Evolutionary conservation across 2,113 vertebrate species (phyloP), one percentile per base, ranked within the genome.

Genomic region (Channa maculata): DNA sequence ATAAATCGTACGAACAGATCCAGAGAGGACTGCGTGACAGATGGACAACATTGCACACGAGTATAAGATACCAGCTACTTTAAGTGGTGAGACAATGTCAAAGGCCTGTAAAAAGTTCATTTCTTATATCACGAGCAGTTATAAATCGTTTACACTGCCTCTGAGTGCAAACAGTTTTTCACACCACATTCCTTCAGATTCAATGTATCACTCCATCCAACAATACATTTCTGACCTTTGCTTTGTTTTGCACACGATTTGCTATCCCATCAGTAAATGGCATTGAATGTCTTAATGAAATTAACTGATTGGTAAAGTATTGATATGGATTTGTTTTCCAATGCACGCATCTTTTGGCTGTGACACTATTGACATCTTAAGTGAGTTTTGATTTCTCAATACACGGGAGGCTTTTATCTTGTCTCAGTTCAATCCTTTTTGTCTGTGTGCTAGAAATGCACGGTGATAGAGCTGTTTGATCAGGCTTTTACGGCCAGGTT

Each of bases 361-460:
- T 88, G 88, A 88, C 89, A 92, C 86, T 92, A 94, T 94, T 92
- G 93, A 93, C 91, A 88, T 91, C 82, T 93, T 91, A 92, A 87
- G 85, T 91, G 91, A 92, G 86, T 85, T 89, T 91, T 82, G 87
- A 92, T 88, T 85, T 37, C 65, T 86, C 34, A 0, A 64, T n/a
- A 67, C 84, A 65, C 75, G 69, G 75, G n/a, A 24, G 85, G 84
- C 85, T 91, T 90, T 92, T 92, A 89, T 92, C 86, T 92, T 11
- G 65, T 74, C 83, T 60, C 68, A 46, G 61, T 85, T 88, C 67
- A 41, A 70, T 81, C 76, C 63, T 58, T 65, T 83, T 68, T 78
- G 63, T 79, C 12, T 49, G 49, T 64, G 76, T 63, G 71, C 75
- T 53, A 84, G 70, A 90, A 84, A 82, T 70, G 65, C 87, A 75